Evolutionary conservation across 2,113 vertebrate genomes (phyloP), one percentile per base, ranked within the genome.

Genomic region (pig (Sus scrofa)): DNA sequence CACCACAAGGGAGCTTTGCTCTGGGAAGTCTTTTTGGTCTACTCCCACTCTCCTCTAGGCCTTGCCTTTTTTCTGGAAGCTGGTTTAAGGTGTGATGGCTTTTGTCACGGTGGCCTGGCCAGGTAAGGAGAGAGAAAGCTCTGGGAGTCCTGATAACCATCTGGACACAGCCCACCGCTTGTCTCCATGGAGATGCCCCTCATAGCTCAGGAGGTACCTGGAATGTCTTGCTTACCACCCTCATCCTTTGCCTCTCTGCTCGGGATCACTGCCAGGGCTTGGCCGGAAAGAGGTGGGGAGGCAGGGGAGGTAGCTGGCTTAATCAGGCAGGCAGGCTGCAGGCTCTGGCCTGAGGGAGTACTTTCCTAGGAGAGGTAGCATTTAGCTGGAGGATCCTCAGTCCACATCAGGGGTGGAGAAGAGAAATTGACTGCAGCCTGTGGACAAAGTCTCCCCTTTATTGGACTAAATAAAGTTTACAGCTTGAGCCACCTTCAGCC

Each of bases 121-220:
- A 52, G 82, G 84, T 65, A 37, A 86, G 22, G 62, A 68, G 30
- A 71, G 50, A 78, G 83, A 93, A 84, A 70, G 90, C 37, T 81
- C 70, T 65, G 86, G 89, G 78, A 94, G 34, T 50, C 20, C 56
- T 1, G 96, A 97, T 97, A 97, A 82, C 52, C 91, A 97, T 97
- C 97, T 96, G 88, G 94, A 95, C 52, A 95, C 13, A 83, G 96
- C 88, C 86, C 39, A 78, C 18, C 7, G 32, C 95, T 94, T 20
- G 0, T 89, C 82, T 94, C 97, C 86, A 93, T 32, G 82, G 97
- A 97, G 50, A 88, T 2, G 10, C 63, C 39, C 75, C 24, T 65
- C 34, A 56, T 86, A 92, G 85, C 75, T 32, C 30, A 94, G 84
- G 62, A 96, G 81, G 96, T 70, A 79, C 70, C 83, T 79, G 94